A percentile compares a stretch with the other conserved stretches of the same genome.
Conservation (phyloP, 2,888 invertebrate genomes). For the Rhamnusium bicolor region DNA sequence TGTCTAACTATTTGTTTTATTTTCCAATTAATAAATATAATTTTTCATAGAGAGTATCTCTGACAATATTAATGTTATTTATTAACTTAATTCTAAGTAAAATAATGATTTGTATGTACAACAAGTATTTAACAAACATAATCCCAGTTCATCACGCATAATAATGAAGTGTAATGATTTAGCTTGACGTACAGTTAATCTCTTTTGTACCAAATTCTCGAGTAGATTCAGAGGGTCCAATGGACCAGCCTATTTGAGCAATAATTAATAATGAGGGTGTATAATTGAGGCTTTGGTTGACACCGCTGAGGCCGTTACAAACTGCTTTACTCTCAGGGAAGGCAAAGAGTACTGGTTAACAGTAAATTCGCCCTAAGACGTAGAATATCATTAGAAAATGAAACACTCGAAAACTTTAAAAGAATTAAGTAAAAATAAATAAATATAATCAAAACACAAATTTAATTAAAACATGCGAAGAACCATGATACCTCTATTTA, state of each 20-base stretch:
- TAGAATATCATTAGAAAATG: not conserved
- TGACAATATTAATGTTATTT: no score
- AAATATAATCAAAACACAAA: no score
- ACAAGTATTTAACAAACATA: not conserved
- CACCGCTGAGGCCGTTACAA: slow-evolving; percentile 1
- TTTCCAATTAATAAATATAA: no score
- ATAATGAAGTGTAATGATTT: slow-evolving; percentile 18
- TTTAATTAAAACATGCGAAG: no score
- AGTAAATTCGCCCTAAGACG: not conserved
- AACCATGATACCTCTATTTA: no score
- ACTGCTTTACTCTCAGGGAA: not conserved
- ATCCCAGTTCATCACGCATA: slow-evolving; percentile 13
- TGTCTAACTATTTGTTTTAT: no score
- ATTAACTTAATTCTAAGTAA: no score
- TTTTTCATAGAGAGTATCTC: no score
- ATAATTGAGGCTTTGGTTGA: slow-evolving; percentile 26
- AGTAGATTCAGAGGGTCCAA: slow-evolving; percentile 19
- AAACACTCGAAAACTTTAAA: no score
- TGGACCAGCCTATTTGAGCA: slow-evolving; percentile 11
- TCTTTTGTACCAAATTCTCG: slow-evolving; percentile 5
- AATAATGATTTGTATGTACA: not conserved
- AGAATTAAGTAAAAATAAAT: no score
- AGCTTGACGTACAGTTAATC: slow-evolving; percentile 19
- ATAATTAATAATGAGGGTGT: slow-evolving; percentile 31
- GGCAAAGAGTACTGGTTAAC: not conserved